phyloP scores from a whole-genome alignment of 2,888 invertebrate genomes.

The Polia nebulosa region DNA sequence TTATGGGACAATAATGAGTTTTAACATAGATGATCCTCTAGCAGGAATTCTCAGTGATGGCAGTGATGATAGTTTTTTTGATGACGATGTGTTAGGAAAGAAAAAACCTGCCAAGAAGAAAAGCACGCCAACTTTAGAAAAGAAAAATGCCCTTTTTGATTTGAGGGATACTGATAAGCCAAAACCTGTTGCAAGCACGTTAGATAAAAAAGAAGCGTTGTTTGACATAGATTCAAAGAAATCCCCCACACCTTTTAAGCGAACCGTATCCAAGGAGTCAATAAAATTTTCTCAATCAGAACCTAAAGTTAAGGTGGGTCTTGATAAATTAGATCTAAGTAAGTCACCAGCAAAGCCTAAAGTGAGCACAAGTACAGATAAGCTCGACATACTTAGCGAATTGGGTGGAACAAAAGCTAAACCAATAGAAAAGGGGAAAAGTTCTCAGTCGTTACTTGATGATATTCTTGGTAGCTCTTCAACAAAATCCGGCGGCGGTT shows the following conservation, averaged over 20 bases:
- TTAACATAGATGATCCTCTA: slow-evolving; percentile 92
- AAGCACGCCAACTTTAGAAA: slow-evolving; percentile 76
- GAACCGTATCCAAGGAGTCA: slow-evolving; percentile 79
- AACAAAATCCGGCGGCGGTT: slow-evolving; percentile 70
- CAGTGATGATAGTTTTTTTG: slow-evolving; percentile 94
- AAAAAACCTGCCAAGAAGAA: slow-evolving; percentile 83
- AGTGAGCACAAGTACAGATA: slow-evolving; percentile 75
- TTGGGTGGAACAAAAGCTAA: slow-evolving; percentile 73
- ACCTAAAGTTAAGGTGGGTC: slow-evolving; percentile 66
- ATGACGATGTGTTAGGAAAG: slow-evolving; percentile 90
- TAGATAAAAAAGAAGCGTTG: slow-evolving; percentile 72
- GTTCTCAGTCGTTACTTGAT: slow-evolving; percentile 87
- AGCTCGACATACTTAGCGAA: slow-evolving; percentile 80
- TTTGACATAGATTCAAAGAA: slow-evolving; percentile 73
- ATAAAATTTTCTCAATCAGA: slow-evolving; percentile 72
- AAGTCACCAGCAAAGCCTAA: slow-evolving; percentile 81
- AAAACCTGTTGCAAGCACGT: slow-evolving; percentile 61
- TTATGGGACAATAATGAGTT: slow-evolving; percentile 82
- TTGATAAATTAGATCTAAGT: slow-evolving; percentile 63
- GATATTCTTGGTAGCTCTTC: slow-evolving; percentile 90
- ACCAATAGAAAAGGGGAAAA: slow-evolving; percentile 81
- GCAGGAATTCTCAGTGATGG: slow-evolving; percentile 93
- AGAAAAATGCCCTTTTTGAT: slow-evolving; percentile 85
- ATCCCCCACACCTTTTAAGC: slow-evolving; percentile 76
- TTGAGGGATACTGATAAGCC: slow-evolving; percentile 74